A percentile compares a stretch with the other conserved stretches of the same genome.
Evolutionary conservation across 2,113 vertebrate species (phyloP).

Genomic region (Lonchura striata): DNA sequence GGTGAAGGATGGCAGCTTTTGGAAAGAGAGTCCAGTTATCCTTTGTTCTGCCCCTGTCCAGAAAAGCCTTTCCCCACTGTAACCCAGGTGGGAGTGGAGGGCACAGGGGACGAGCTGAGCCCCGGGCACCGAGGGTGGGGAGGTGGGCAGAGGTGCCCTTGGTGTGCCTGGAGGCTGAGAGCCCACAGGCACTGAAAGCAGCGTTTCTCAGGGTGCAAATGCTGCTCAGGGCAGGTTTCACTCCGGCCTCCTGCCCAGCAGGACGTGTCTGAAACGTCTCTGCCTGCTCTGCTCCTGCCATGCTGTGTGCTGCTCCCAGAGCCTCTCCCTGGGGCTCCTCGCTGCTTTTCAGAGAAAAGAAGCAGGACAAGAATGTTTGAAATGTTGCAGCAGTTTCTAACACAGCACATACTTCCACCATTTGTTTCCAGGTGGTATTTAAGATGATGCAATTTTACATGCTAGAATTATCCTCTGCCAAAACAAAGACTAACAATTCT

Average conservation of each 20-base stretch:
- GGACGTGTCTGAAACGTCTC: fast-evolving
- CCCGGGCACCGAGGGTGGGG: not conserved
- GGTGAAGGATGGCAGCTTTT: not conserved
- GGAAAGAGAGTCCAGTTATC: not conserved
- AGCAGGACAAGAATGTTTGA: not conserved
- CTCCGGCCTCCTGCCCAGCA: not conserved
- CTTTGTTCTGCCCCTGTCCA: not conserved
- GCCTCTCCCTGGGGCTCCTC: not conserved
- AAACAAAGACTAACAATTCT: not conserved
- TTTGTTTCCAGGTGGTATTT: not conserved
- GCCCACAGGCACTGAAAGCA: not conserved
- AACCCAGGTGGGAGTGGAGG: not conserved
- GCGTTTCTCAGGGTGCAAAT: not conserved
- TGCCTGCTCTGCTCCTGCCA: not conserved
- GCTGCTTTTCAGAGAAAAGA: not conserved
- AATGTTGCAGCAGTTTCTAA: not conserved
- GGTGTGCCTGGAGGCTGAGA: not conserved
- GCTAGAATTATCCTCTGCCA: not conserved
- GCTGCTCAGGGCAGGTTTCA: not conserved
- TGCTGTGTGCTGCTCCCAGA: not conserved
- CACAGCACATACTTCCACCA: not conserved
- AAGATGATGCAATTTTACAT: not conserved
- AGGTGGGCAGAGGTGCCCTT: not conserved
- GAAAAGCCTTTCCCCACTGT: not conserved
- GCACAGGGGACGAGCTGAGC: not conserved